Percentiles rank a stretch among this genome's conserved stretches.
Conservation (phyloP, 2,888 invertebrate species). For the Choreutis nemorana region DNA sequence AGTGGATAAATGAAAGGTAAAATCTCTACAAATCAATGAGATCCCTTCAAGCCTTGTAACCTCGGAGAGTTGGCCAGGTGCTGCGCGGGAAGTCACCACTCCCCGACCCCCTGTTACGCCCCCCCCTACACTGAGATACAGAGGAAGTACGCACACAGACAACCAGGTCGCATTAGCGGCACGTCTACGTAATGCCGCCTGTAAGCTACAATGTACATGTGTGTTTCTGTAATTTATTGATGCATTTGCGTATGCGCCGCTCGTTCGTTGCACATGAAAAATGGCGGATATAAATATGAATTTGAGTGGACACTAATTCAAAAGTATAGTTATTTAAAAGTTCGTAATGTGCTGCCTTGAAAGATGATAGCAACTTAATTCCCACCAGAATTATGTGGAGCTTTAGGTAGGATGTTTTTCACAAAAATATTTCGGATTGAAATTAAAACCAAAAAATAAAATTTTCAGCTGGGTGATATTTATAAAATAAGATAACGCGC, state of each 20-base stretch:
- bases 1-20: too few species aligned
- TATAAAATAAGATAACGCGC: conserved; percentile 20
- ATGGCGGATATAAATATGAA: conserved; percentile 47
- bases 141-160: conserved; percentile 32
- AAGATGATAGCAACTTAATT: conserved; percentile 17
- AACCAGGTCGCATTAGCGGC: too few species aligned
- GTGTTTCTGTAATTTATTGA: conserved; percentile 57
- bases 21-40: conserved; percentile 59
- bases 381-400: too few species aligned
- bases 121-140: conserved; percentile 25
- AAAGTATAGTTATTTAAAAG: conserved; percentile 35
- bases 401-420: too few species aligned
- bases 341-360: conserved; percentile 22
- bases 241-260: conserved; percentile 52
- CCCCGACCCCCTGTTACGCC: conserved; percentile 14
- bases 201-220: too few species aligned
- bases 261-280: conserved; percentile 47
- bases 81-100: conserved; percentile 52
- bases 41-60: conserved; percentile 47
- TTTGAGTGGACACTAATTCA: conserved; percentile 46
- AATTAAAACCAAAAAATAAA: too few species aligned
- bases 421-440: too few species aligned
- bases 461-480: too few species aligned
- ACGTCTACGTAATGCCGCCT: too few species aligned
- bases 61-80: conserved; percentile 58